Evolutionary conservation across 2,888 invertebrate genomes (phyloP).

Genomic region (Barypeithes pellucidus): DNA sequence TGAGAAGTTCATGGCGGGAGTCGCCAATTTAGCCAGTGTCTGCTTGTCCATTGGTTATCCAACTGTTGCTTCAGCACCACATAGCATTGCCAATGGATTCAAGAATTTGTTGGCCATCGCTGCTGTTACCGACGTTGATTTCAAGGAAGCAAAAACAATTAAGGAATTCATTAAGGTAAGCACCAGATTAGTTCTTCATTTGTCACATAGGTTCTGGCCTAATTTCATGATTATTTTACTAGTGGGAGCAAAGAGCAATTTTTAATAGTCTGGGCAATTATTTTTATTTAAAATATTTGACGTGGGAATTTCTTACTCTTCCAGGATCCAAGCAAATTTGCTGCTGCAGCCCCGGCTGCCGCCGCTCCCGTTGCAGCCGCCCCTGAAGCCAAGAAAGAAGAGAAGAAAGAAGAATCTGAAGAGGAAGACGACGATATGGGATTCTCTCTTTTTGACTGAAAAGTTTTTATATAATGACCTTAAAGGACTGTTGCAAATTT

Average conservation of each 20-base stretch:
- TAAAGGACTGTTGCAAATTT: conserved; percentile 57
- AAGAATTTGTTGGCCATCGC: conserved; percentile 98
- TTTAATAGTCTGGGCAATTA: too few relatives aligned
- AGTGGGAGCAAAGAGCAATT: too few relatives aligned
- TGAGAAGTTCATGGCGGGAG: conserved; percentile 92
- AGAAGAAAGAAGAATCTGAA: conserved; percentile 87
- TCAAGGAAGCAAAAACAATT: conserved; percentile 94
- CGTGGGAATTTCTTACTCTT: conserved; percentile 7
- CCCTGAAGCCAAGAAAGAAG: conserved; percentile 82
- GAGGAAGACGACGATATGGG: conserved; percentile 97
- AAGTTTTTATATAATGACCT: conserved; percentile 41
- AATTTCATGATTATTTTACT: too few relatives aligned
- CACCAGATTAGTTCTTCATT: too few relatives aligned
- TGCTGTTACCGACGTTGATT: conserved; percentile 95
- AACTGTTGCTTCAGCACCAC: conserved; percentile 96
- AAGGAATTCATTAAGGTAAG: conserved; percentile 90
- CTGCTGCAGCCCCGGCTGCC: conserved; percentile 75
- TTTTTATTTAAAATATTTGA: too few relatives aligned
- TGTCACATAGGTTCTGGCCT: too few relatives aligned
- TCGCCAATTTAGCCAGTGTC: conserved; percentile 94
- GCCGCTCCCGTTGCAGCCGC: conserved; percentile 77
- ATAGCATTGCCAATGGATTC: conserved; percentile 98
- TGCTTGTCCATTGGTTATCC: conserved; percentile 97
- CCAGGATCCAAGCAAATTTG: conserved; percentile 96
- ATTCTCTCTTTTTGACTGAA: conserved; percentile 94